phyloP scores from a whole-genome alignment of 2,888 invertebrate species.

The Folsomia manolachei region DNA sequence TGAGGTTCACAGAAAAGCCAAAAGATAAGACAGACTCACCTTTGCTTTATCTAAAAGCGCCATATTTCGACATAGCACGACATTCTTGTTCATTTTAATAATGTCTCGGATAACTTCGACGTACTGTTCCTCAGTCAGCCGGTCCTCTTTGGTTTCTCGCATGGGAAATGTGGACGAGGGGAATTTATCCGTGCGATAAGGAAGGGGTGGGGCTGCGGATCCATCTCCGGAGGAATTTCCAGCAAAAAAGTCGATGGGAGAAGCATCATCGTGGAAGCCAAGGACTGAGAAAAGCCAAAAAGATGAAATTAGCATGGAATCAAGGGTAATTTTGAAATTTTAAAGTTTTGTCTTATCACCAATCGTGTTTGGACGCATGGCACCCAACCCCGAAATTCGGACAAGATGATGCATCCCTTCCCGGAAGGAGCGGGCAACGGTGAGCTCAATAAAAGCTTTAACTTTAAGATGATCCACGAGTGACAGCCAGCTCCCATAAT shows the following conservation, averaged over 20 bases:
- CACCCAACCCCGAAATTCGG: constrained; percentile 89
- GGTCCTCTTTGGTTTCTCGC: constrained; percentile 32
- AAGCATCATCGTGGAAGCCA: constrained; percentile 82
- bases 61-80: constrained; percentile 90
- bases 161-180: constrained; percentile 38
- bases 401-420: constrained; percentile 90
- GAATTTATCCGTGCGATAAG: constrained; percentile 46
- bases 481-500: constrained; percentile 84
- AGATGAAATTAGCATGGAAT: too few relatives aligned
- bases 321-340: too few relatives aligned
- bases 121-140: constrained; percentile 61
- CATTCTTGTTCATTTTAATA: constrained; percentile 88
- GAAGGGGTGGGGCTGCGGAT: constrained; percentile 29
- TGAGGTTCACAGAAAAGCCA: constrained; percentile 41
- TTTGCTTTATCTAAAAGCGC: constrained; percentile 74
- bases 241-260: constrained; percentile 72
- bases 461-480: constrained; percentile 91
- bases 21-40: constrained; percentile 49
- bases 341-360: too few relatives aligned
- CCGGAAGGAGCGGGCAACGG: constrained; percentile 77
- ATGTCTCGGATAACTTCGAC: constrained; percentile 83
- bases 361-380: constrained; percentile 72
- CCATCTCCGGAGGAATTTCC: constrained; percentile 48
- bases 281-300: constrained; percentile 60
- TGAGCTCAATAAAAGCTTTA: constrained; percentile 94